Conservation (phyloP, 2,113 vertebrate species). For the Nestor notabilis region DNA sequence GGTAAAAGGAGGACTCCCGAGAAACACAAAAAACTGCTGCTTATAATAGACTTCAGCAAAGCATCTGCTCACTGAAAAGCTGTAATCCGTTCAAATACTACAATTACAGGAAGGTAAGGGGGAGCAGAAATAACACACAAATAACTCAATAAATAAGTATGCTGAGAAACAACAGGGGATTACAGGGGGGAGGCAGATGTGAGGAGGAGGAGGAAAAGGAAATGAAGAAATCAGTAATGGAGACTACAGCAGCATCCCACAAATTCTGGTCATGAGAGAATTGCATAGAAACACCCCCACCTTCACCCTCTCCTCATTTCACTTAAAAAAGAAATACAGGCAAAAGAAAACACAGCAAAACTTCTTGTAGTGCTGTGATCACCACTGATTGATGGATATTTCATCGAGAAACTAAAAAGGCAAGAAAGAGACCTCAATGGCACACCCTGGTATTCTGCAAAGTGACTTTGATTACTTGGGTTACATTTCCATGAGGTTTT, state of each 20-base stretch:
- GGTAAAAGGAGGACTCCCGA: background rate
- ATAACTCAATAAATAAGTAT: background rate
- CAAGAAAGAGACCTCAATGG: background rate
- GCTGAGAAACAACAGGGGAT: background rate
- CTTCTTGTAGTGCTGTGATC: background rate
- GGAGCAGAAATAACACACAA: background rate
- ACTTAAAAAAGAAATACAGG: background rate
- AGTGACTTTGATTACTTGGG: conserved; percentile 1
- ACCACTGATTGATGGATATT: background rate
- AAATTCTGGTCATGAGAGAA: background rate
- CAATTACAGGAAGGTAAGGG: background rate
- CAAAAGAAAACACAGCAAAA: background rate
- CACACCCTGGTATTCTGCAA: background rate
- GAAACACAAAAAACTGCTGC: background rate
- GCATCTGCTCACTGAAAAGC: accelerated
- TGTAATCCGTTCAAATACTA: background rate
- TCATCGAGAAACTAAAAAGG: background rate
- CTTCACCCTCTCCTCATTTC: background rate
- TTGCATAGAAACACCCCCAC: background rate
- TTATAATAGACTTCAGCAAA: background rate
- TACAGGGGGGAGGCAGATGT: background rate
- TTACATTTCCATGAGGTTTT: background rate
- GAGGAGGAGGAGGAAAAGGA: background rate
- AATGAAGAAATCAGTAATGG: background rate
- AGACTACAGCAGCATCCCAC: background rate